A percentile compares a stretch with the other conserved stretches of the same genome.
phyloP scores from a whole-genome alignment of 1,140 invertebrate species.

The Polypedilum pembai region DNA sequence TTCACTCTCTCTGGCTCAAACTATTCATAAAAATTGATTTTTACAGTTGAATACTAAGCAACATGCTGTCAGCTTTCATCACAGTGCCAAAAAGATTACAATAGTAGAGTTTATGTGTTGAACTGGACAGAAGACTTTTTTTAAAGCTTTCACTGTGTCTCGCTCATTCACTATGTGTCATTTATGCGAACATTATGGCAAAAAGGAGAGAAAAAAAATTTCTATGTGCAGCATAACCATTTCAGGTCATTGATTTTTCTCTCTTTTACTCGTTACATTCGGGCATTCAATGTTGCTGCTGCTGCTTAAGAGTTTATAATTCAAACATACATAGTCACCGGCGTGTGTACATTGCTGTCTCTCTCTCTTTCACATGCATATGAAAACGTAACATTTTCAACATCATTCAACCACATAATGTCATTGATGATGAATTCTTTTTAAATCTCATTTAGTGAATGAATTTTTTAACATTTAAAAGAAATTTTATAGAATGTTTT shows the following conservation, averaged over 20 bases:
- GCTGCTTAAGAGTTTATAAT: background rate
- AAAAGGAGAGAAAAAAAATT: background rate
- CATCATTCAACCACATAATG: conserved; percentile 17
- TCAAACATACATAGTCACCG: background rate
- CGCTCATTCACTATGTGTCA: background rate
- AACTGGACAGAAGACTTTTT: background rate
- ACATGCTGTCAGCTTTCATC: conserved; percentile 16
- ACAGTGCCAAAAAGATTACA: background rate
- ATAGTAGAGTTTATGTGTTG: background rate
- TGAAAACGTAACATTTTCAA: background rate
- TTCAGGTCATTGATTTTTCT: conserved; percentile 27
- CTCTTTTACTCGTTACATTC: background rate
- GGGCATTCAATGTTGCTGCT: no score
- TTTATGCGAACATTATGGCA: background rate
- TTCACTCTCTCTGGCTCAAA: background rate
- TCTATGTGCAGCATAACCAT: conserved; percentile 9
- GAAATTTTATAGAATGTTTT: no score
- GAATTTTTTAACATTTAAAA: no score
- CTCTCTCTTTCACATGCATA: background rate
- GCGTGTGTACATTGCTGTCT: no score
- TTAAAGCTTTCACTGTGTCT: background rate
- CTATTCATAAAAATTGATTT: conserved; percentile 16
- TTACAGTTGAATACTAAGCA: conserved; percentile 10
- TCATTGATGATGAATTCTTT: background rate
- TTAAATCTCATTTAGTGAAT: background rate